Conservation (phyloP, 2,888 invertebrate genomes). For the Hyposoter dolosus region DNA sequence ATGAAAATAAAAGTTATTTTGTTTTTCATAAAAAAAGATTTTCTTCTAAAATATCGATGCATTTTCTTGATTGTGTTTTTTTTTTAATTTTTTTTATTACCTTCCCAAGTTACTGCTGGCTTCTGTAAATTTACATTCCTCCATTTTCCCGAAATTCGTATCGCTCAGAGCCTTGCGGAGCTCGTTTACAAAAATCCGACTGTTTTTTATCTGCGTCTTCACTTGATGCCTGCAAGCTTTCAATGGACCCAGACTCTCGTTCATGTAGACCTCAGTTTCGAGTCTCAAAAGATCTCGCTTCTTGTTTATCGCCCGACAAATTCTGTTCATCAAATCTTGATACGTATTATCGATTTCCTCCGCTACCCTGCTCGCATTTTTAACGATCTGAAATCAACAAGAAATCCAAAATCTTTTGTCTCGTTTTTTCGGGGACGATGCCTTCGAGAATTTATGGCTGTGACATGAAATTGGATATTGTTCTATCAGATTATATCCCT, state of each 20-base stretch:
- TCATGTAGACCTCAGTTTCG: conserved; percentile 74
- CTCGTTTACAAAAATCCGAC: conserved; percentile 65
- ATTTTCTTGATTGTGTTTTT: neutral
- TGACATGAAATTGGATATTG: neutral
- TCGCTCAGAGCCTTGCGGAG: conserved; percentile 78
- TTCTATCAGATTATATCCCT: neutral
- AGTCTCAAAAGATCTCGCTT: conserved; percentile 73
- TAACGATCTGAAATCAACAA: conserved; percentile 69
- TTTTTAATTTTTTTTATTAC: conserved; percentile 57
- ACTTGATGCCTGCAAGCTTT: conserved; percentile 82
- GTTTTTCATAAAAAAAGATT: neutral
- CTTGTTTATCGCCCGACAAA: conserved; percentile 72
- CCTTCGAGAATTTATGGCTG: neutral
- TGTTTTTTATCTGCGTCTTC: conserved; percentile 79
- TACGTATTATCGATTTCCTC: conserved; percentile 74
- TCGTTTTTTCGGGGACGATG: neutral
- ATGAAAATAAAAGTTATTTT: neutral
- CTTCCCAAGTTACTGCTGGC: conserved; percentile 82
- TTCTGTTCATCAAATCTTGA: conserved; percentile 72
- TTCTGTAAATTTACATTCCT: conserved; percentile 63
- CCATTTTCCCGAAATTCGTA: conserved; percentile 77
- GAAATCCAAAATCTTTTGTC: neutral
- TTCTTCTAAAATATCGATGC: neutral
- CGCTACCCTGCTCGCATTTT: conserved; percentile 70
- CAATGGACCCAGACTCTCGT: conserved; percentile 83